phyloP scores from a whole-genome alignment of 1,140 invertebrate genomes.

The Danaus plexippus region DNA sequence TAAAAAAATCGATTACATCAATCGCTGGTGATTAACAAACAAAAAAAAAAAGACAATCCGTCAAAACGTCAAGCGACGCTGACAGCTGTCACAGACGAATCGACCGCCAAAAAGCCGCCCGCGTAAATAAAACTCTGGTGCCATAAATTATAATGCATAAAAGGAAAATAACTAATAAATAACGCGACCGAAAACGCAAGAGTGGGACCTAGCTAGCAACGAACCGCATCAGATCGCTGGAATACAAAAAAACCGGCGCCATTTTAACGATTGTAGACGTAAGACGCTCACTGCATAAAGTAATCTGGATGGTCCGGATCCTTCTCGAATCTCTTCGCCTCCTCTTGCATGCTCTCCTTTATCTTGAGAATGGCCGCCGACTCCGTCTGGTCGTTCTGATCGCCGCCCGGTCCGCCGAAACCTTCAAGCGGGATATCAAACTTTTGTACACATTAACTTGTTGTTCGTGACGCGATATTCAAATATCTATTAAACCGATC shows the following conservation, averaged over 20 bases:
- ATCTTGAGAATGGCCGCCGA: constrained; percentile 99
- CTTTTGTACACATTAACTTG: constrained; percentile 30
- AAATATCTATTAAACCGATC: no score
- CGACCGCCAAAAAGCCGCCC: constrained; percentile 15
- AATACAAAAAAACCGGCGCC: constrained; percentile 28
- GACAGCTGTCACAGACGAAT: constrained; percentile 2
- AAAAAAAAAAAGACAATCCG: background rate
- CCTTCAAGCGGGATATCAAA: constrained; percentile 36
- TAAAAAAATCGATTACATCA: background rate
- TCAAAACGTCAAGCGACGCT: no score
- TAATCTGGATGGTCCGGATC: constrained; percentile 97
- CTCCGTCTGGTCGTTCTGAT: constrained; percentile 94
- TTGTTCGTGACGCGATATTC: no score
- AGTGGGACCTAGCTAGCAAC: constrained; percentile 13
- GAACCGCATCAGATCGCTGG: constrained; percentile 44
- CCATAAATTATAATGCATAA: constrained; percentile 20
- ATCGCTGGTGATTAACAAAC: background rate
- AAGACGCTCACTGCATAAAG: constrained; percentile 85
- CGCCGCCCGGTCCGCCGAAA: constrained; percentile 70
- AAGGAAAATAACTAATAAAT: constrained; percentile 28
- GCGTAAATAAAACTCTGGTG: constrained; percentile 13
- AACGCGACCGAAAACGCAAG: constrained; percentile 28
- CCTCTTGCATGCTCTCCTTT: constrained; percentile 99
- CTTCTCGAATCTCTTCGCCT: constrained; percentile 99
- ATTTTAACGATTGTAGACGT: constrained; percentile 29